Conservation (phyloP, 2,113 vertebrate genomes). For the Mormoops blainvillei region DNA sequence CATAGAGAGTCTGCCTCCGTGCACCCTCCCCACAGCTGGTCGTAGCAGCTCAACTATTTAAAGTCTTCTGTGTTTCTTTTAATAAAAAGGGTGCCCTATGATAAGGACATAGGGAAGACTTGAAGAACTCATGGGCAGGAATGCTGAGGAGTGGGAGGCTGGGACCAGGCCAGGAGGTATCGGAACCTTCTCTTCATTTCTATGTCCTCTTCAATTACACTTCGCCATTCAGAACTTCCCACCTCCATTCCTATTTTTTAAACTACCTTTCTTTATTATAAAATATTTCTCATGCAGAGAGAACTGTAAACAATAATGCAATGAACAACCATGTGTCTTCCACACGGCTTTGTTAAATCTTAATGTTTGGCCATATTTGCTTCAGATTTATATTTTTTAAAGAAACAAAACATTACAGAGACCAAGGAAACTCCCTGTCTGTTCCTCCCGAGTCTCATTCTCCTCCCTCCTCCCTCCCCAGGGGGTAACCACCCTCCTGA, state of each 20-base stretch:
- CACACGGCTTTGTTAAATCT: slow-evolving; percentile 47
- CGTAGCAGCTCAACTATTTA: neutral
- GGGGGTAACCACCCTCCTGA: neutral
- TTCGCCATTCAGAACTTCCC: neutral
- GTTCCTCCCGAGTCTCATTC: neutral
- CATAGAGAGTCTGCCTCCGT: neutral
- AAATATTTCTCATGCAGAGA: slow-evolving; percentile 52
- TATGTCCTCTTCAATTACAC: slow-evolving; percentile 4
- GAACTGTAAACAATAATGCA: slow-evolving; percentile 51
- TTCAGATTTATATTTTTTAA: slow-evolving; percentile 41
- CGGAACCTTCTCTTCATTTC: neutral
- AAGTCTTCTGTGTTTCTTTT: neutral
- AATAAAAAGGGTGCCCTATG: neutral
- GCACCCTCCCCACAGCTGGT: accelerated
- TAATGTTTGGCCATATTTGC: neutral
- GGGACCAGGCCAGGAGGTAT: neutral
- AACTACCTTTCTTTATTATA: slow-evolving; percentile 65
- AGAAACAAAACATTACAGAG: neutral
- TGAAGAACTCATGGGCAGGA: neutral
- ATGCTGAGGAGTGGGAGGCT: neutral
- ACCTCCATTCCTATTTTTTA: slow-evolving; percentile 30
- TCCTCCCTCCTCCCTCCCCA: neutral
- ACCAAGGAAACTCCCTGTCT: neutral
- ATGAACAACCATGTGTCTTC: slow-evolving; percentile 24
- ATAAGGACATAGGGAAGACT: neutral